Conservation (phyloP, 2,888 invertebrate genomes). For the Antitype chi region DNA sequence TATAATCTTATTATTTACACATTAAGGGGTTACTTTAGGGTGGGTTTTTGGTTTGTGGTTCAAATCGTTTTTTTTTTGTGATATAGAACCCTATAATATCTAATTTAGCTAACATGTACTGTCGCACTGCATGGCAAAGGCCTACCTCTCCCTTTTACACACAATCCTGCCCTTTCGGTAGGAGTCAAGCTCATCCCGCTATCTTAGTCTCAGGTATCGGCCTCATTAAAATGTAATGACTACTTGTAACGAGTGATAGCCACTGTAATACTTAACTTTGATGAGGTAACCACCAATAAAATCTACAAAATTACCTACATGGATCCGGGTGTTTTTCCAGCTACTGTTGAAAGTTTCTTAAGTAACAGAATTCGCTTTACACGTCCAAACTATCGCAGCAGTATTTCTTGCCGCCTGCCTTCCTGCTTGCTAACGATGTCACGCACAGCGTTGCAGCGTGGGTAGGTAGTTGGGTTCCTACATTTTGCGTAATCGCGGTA, state of each 20-base stretch:
- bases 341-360: constrained; percentile 54
- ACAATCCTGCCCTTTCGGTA: not conserved
- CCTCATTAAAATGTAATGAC: not conserved
- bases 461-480: not conserved
- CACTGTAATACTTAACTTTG: not conserved
- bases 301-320: constrained; percentile 5
- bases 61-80: too few relatives aligned
- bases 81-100: too few relatives aligned
- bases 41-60: too few relatives aligned
- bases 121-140: not conserved
- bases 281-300: constrained; percentile 31
- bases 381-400: constrained; percentile 45
- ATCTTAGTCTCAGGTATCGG: not conserved
- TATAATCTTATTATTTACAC: too few relatives aligned
- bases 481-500: constrained; percentile 67
- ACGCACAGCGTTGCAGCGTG: constrained; percentile 67
- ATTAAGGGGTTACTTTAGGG: too few relatives aligned
- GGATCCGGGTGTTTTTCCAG: constrained; percentile 59
- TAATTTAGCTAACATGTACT: not conserved
- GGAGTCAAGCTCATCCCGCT: not conserved
- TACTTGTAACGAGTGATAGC: not conserved
- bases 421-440: constrained; percentile 67
- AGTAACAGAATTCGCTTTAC: constrained; percentile 55
- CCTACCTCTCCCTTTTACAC: not conserved
- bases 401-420: constrained; percentile 61